Conservation (phyloP, 2,113 vertebrate genomes). For the Anolis carolinensis region DNA sequence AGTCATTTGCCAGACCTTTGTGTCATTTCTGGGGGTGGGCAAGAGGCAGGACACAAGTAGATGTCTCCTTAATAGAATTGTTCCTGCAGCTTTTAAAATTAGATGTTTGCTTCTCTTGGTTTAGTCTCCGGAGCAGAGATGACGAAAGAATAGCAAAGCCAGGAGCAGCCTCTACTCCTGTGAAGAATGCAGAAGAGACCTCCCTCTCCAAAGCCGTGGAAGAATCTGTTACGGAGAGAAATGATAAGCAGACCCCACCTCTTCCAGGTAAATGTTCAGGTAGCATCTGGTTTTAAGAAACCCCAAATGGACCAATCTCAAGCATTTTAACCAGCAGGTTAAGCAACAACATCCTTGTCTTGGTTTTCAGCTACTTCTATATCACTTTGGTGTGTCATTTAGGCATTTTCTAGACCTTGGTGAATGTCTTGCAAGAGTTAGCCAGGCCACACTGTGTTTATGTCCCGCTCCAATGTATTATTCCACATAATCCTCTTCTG, state of each 20-base stretch:
- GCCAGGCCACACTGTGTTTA: not conserved
- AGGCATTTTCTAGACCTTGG: not conserved
- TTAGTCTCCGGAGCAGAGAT: conserved; percentile 91
- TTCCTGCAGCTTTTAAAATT: not conserved
- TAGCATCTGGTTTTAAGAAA: no score
- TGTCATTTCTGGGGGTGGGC: no score
- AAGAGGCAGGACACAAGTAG: no score
- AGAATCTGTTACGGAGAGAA: conserved; percentile 76
- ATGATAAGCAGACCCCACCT: conserved; percentile 87
- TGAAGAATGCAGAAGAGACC: conserved; percentile 85
- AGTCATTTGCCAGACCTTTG: not conserved
- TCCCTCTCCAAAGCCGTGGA: conserved; percentile 82
- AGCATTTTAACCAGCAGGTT: no score
- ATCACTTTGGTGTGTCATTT: no score
- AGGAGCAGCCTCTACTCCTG: conserved; percentile 83
- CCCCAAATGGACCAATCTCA: no score
- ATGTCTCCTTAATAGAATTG: not conserved
- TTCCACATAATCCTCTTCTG: not conserved
- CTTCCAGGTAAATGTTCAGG: conserved; percentile 85
- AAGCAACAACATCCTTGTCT: no score
- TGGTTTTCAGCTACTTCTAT: no score
- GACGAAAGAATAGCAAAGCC: conserved; percentile 89
- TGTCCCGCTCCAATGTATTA: not conserved
- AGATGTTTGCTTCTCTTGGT: conserved; percentile 47
- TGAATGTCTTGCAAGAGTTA: not conserved